Percentiles rank a stretch among this genome's conserved stretches.
Conservation (phyloP, 35 echinoderm and acorn worm species). For the Eucidaris tribuloides region DNA sequence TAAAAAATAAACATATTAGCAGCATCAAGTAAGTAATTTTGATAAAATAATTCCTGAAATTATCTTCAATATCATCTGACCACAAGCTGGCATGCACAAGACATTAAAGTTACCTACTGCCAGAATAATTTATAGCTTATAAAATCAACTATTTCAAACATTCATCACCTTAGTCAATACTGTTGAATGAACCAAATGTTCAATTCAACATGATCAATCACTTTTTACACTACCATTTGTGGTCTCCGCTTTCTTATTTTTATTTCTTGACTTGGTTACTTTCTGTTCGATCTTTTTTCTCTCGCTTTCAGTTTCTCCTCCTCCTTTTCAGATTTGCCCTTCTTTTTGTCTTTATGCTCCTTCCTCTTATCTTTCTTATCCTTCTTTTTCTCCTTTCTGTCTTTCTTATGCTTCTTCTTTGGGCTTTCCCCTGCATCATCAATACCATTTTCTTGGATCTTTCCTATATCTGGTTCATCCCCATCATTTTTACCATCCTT, state of each 20-base stretch:
- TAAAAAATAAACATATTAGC: no score
- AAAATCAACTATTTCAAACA: background rate
- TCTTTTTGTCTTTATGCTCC: conserved; percentile 1
- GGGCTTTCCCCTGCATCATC: background rate
- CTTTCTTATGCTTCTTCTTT: conserved; percentile 15
- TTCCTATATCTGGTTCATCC: background rate
- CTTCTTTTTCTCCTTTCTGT: conserved; percentile 22
- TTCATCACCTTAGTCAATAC: background rate
- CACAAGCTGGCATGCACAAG: no score
- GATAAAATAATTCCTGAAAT: no score
- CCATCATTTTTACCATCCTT: conserved; percentile 16
- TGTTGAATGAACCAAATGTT: background rate
- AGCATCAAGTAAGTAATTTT: no score
- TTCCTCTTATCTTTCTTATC: conserved; percentile 2
- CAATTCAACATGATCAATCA: background rate
- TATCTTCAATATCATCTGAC: no score
- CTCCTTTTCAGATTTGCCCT: background rate
- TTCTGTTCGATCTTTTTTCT: background rate
- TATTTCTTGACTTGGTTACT: background rate
- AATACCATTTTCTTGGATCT: background rate
- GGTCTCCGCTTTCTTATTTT: background rate
- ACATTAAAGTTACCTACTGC: no score
- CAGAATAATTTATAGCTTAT: no score
- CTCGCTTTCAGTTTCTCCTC: background rate
- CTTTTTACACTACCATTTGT: conserved; percentile 8